Percentiles rank a stretch among this genome's conserved stretches.
These are phyloP conservation scores for Thalassarche chlororhynchos DNA, from an alignment of 2,113 vertebrate genomes.

Conservation along the genomic window DNA sequence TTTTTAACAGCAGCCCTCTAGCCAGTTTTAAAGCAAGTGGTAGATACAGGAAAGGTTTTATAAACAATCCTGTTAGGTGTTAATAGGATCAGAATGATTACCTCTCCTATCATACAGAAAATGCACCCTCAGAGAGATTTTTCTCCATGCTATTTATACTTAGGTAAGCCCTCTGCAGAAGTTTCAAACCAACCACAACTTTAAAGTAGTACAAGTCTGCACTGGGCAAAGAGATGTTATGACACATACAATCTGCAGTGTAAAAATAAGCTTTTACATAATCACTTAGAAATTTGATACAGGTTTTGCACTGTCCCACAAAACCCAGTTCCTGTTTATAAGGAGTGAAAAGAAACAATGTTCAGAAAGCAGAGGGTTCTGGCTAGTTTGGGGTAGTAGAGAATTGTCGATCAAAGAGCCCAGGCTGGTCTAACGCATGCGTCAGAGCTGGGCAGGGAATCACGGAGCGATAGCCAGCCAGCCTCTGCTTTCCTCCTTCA, in stretches of 20 bases:
- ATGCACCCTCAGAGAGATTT: not conserved
- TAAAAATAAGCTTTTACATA: not conserved
- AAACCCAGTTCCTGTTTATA: not conserved
- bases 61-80: slow-evolving; percentile 20
- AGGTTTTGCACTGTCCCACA: not conserved
- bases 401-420: not conserved
- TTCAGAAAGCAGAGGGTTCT: not conserved
- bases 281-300: not conserved
- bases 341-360: not conserved
- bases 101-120: not conserved
- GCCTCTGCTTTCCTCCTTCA: not conserved
- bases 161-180: not conserved
- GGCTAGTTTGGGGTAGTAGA: not conserved
- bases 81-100: slow-evolving; percentile 50
- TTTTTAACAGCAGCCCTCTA: not conserved
- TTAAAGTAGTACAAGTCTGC: not conserved
- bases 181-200: not conserved
- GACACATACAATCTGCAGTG: not conserved
- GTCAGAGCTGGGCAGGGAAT: not conserved
- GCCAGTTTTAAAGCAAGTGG: not conserved
- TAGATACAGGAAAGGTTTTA: not conserved
- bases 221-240: not conserved
- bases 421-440: not conserved
- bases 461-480: not conserved
- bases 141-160: not conserved